Evolutionary conservation across 2,888 invertebrate species (phyloP).

Genomic region (Euspilapteryx auroguttella): DNA sequence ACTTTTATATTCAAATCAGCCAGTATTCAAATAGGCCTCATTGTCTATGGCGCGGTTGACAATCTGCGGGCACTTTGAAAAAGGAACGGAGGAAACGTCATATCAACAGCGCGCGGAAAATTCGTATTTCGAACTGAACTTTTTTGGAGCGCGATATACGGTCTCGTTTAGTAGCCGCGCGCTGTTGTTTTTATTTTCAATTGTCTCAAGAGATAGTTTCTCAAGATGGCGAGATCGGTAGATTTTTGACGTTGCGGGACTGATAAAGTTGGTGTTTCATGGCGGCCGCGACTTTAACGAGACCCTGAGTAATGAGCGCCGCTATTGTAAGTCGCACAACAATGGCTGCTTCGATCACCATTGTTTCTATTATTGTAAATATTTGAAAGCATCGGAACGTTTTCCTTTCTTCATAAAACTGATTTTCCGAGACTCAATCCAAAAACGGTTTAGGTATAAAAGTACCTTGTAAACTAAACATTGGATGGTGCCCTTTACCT

Average conservation of each 20-base stretch:
- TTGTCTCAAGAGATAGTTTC: too few relatives aligned
- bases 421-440: too few relatives aligned
- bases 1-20: conserved; percentile 58
- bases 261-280: conserved; percentile 56
- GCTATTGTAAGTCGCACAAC: conserved; percentile 52
- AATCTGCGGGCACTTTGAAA: conserved; percentile 53
- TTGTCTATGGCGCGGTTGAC: conserved; percentile 52
- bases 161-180: conserved; percentile 30
- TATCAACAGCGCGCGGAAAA: conserved; percentile 29
- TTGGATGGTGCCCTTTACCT: too few relatives aligned
- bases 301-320: conserved; percentile 52
- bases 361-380: conserved; percentile 53
- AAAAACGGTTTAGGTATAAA: too few relatives aligned
- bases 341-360: conserved; percentile 34
- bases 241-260: conserved; percentile 47
- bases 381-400: too few relatives aligned
- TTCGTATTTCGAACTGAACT: too few relatives aligned
- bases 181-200: conserved; percentile 30
- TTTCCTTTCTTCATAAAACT: too few relatives aligned
- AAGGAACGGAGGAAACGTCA: conserved; percentile 50
- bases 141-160: conserved; percentile 23
- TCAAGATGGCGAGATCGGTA: conserved; percentile 26
- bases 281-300: conserved; percentile 48
- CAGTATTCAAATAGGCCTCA: conserved; percentile 47
- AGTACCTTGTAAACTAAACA: too few relatives aligned